Conservation (phyloP, 2,797 vertebrate species). For the Anableps anableps region DNA sequence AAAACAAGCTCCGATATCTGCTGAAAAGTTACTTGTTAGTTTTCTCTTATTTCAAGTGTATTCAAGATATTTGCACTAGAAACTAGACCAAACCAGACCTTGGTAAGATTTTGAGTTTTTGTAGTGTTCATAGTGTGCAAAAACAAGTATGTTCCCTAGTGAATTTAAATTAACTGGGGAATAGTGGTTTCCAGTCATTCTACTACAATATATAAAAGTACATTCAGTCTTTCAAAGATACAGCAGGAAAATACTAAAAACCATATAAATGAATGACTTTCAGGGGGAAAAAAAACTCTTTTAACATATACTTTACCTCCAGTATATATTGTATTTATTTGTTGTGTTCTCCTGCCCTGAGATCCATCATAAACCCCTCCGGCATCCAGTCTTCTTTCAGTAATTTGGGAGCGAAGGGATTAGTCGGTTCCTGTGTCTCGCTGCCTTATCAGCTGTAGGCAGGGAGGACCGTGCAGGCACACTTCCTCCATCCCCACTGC, state of each 20-base stretch:
- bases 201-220: neutral
- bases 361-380: slow-evolving; percentile 59
- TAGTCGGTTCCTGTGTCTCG: slow-evolving; percentile 58
- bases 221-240: neutral
- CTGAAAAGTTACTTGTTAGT: too few relatives aligned
- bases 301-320: neutral
- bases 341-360: slow-evolving; percentile 37
- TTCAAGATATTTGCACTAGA: too few relatives aligned
- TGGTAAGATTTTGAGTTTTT: too few relatives aligned
- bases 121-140: neutral
- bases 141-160: neutral
- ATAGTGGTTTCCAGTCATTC: neutral
- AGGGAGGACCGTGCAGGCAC: slow-evolving; percentile 62
- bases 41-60: too few relatives aligned
- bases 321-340: slow-evolving; percentile 1
- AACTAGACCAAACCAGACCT: too few relatives aligned
- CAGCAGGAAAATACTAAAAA: neutral
- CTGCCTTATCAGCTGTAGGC: slow-evolving; percentile 71
- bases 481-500: slow-evolving; percentile 48
- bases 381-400: slow-evolving; percentile 57
- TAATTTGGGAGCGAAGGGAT: slow-evolving; percentile 71
- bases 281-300: neutral
- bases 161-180: neutral
- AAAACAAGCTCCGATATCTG: too few relatives aligned
- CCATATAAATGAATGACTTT: slow-evolving; percentile 5